These are phyloP conservation scores for Drosophila tani DNA, from an alignment of 1,140 invertebrate genomes.

Conservation along the genomic window DNA sequence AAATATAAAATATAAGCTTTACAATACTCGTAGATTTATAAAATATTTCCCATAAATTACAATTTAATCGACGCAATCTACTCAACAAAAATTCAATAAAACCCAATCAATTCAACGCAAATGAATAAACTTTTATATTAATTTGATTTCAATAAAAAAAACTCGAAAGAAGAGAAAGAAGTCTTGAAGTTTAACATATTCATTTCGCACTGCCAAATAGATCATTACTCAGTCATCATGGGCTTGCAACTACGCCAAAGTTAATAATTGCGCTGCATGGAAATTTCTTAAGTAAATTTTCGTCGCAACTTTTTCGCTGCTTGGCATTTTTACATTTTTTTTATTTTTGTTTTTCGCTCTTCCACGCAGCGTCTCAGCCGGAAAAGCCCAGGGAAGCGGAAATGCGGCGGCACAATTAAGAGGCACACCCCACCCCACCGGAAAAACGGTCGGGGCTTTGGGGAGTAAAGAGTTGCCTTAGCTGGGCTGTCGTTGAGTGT, in stretches of 20 bases:
- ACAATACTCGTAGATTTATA: not conserved
- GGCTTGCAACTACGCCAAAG: constrained; percentile 31
- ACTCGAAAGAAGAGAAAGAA: not conserved
- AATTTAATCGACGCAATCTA: not conserved
- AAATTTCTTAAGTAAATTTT: constrained; percentile 67
- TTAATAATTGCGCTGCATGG: constrained; percentile 50
- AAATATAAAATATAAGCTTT: not conserved
- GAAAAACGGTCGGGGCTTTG: not conserved
- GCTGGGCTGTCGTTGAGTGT: constrained; percentile 64
- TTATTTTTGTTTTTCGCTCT: constrained; percentile 6
- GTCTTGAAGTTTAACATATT: constrained; percentile 2
- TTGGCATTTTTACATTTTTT: constrained; percentile 4
- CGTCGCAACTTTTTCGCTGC: constrained; percentile 48
- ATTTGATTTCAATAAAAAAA: not conserved
- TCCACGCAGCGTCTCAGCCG: constrained; percentile 13
- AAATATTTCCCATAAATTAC: accelerated
- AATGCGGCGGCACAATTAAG: constrained; percentile 54
- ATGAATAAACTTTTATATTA: not conserved
- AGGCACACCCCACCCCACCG: constrained; percentile 24
- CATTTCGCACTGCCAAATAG: constrained; percentile 12
- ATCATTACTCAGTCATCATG: constrained; percentile 29
- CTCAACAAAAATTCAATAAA: too few species aligned
- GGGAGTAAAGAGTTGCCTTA: constrained; percentile 28
- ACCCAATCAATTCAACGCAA: not conserved
- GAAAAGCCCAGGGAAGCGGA: constrained; percentile 45